Evolutionary conservation across 2,888 invertebrate genomes (phyloP).

Genomic region (Euphydryas editha): DNA sequence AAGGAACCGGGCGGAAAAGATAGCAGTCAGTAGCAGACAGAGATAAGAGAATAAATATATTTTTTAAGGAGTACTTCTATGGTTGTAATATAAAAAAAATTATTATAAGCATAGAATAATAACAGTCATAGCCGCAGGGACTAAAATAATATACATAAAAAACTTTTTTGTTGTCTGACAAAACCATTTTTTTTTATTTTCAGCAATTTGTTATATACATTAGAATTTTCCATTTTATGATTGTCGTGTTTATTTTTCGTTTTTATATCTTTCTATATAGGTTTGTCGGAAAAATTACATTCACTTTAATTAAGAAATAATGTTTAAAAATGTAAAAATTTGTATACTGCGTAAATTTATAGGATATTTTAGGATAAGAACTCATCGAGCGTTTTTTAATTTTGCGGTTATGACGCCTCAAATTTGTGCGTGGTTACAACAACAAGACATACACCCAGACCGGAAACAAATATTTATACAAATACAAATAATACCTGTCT

Average conservation of each 20-base stretch:
- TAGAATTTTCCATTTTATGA: neutral
- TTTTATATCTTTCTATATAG: neutral
- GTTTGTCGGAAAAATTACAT: no score
- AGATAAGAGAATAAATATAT: constrained; percentile 1
- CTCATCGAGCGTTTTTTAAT: no score
- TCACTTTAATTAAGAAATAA: no score
- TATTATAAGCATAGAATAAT: neutral
- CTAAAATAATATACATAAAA: neutral
- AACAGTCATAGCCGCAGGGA: constrained; percentile 3
- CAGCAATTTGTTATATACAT: neutral
- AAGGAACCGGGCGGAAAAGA: neutral
- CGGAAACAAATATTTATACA: no score
- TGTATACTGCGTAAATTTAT: no score
- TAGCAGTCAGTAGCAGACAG: neutral
- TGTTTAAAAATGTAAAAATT: no score
- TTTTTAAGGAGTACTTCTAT: neutral
- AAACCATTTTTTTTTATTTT: neutral
- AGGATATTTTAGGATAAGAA: no score
- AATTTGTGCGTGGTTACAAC: no score
- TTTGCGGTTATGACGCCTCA: no score
- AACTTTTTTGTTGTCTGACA: neutral
- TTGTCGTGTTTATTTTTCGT: neutral
- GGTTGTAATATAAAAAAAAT: no score
- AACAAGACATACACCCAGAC: no score
- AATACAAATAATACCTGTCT: no score